A percentile compares a stretch with the other conserved stretches of the same genome.
These are phyloP conservation scores for Paraplagusia blochii DNA, from an alignment of 2,113 vertebrate genomes.

Conservation along the genomic window DNA sequence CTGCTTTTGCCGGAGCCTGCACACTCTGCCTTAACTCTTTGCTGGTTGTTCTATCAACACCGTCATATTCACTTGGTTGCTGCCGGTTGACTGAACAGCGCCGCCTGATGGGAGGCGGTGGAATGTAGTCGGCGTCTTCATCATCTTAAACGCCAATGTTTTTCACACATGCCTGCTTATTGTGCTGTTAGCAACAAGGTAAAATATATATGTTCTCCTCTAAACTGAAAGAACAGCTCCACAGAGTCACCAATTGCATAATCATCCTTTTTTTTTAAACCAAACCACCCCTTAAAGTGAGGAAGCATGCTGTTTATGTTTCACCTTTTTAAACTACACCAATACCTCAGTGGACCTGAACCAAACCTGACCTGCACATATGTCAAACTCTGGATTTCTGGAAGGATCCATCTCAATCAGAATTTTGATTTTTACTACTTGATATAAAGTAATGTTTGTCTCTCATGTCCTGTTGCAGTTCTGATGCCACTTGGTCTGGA, in stretches of 20 bases:
- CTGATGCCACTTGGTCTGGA: slow-evolving; percentile 49
- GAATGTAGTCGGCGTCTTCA: slow-evolving; percentile 41
- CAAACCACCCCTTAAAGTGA: slow-evolving; percentile 17
- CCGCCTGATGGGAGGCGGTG: slow-evolving; percentile 23
- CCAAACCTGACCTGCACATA: slow-evolving; percentile 39
- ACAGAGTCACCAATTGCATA: background rate
- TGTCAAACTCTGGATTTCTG: slow-evolving; percentile 40
- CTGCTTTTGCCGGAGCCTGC: slow-evolving; percentile 24
- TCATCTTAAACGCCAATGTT: slow-evolving; percentile 9
- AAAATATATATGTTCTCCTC: too few species aligned
- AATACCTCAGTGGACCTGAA: slow-evolving; percentile 58
- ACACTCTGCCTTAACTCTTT: slow-evolving; percentile 12
- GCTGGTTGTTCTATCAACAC: slow-evolving; percentile 27
- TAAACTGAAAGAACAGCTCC: too few species aligned
- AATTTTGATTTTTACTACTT: slow-evolving; percentile 30
- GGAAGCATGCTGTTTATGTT: slow-evolving; percentile 15
- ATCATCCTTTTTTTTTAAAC: background rate
- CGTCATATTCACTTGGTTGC: slow-evolving; percentile 37
- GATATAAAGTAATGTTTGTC: slow-evolving; percentile 21
- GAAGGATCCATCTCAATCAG: slow-evolving; percentile 33
- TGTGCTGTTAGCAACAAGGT: too few species aligned
- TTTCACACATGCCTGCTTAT: too few species aligned
- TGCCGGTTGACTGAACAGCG: slow-evolving; percentile 15
- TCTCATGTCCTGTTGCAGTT: slow-evolving; percentile 28
- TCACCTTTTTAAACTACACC: slow-evolving; percentile 26